phyloP scores from a whole-genome alignment of 2,888 invertebrate genomes.

The Drosophila neutralis region DNA sequence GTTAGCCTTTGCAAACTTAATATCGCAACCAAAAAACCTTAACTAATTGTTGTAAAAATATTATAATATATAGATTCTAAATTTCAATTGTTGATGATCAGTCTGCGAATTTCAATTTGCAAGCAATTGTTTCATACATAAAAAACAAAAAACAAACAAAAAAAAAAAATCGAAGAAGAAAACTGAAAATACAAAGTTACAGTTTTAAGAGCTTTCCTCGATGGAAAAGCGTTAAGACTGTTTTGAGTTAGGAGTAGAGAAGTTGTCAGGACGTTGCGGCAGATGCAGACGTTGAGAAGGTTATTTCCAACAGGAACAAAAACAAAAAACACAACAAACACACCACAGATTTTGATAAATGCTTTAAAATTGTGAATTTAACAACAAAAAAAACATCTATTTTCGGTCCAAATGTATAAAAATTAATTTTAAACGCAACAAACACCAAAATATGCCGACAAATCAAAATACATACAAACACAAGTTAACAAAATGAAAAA shows the following conservation, averaged over 20 bases:
- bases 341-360: constrained; percentile 58
- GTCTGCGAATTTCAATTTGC: constrained; percentile 64
- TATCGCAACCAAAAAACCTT: constrained; percentile 64
- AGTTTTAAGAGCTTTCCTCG: constrained; percentile 43
- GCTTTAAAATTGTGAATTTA: constrained; percentile 59
- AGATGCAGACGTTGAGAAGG: constrained; percentile 66
- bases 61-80: constrained; percentile 62
- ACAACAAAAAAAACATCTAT: constrained; percentile 42
- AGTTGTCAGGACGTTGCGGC: constrained; percentile 45
- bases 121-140: constrained; percentile 41
- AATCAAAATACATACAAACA: constrained; percentile 57
- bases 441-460: constrained; percentile 53
- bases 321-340: constrained; percentile 35
- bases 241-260: constrained; percentile 64
- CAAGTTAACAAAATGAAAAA: constrained; percentile 48
- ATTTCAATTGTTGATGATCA: constrained; percentile 75
- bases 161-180: constrained; percentile 11
- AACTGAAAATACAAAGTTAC: constrained; percentile 32
- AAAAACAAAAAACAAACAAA: constrained; percentile 12
- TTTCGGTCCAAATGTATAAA: constrained; percentile 72
- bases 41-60: constrained; percentile 73
- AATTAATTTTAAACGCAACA: constrained; percentile 56
- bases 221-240: constrained; percentile 51
- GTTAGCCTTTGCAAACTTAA: constrained; percentile 65
- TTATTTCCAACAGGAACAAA: constrained; percentile 52